Base-by-base conservation (phyloP, 2,888 invertebrate genomes). In the Blera fallax region DNA sequence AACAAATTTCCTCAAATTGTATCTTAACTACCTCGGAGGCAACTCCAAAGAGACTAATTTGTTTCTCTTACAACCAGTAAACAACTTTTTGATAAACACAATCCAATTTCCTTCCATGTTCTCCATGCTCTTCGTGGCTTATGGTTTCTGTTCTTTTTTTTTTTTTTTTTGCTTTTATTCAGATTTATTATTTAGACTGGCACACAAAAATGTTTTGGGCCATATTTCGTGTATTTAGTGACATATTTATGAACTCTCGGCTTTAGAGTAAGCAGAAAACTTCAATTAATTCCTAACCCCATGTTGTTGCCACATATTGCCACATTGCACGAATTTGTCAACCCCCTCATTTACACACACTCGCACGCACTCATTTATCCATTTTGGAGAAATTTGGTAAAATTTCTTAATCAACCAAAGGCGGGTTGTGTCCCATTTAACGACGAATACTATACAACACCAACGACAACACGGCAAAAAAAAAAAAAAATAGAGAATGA, bases 211-310 rank as follows among this genome's bases (percentile, higher is more conserved):
- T 43, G 5, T 27, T 56, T 48, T 67, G 27, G 58, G 43, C 67
- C 60, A 69, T 78, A 83, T 83, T 73, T 79, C 34, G 69, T 79
- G 37, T 62, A 37, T 64, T 79, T 74, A 74, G 79, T 79, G 83
- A 84, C 79, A 79, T 70, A 84, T 84, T 84, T 79, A 79, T 84
- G 54, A 84, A 84, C 83, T 84, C 74, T 64, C 34, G 43, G 73
- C 45, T 73, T 69, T 72, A 48, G 29, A 69, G 73, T 70, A 74
- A 84, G 79, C 79, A 56, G 34, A 69, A 69, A 79, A 67, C 67
- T 69, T 56, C 79, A 84, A 84, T 79, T 74, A 79, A 79, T 84
- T 79, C 54, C 62, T 54, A 40, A 64, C 79, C 78, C 52, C 65
- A 73, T 83, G 73, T 78, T 78, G 62, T 73, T 77, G 65, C 72